phyloP scores from a whole-genome alignment of 2,888 invertebrate species.

The Pristionchus fissidentatus region DNA sequence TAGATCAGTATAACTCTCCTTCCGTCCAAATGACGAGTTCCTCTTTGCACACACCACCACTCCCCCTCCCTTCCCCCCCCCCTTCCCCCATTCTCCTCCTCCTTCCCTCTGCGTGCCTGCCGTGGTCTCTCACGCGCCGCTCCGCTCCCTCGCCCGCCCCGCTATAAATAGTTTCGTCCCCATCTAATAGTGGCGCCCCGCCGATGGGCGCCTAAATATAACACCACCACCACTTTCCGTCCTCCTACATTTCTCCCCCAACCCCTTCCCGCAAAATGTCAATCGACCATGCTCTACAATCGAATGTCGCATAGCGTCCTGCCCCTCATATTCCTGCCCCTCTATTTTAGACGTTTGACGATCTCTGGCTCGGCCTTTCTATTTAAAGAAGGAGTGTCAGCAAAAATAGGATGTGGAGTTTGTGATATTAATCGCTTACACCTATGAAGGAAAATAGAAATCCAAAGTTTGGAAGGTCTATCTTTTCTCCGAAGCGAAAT shows the following conservation, averaged over 20 bases:
- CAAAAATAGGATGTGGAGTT: too few species aligned
- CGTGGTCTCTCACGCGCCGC: neutral
- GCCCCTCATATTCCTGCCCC: neutral
- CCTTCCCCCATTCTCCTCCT: neutral
- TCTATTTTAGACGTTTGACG: neutral
- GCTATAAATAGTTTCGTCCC: slow-evolving; percentile 35
- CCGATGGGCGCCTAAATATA: slow-evolving; percentile 16
- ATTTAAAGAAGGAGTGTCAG: too few species aligned
- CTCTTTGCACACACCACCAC: neutral
- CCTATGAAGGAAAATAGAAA: too few species aligned
- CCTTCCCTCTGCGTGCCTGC: too few species aligned
- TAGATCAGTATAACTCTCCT: neutral
- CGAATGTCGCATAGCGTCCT: too few species aligned
- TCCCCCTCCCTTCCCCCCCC: neutral
- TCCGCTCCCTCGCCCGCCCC: neutral
- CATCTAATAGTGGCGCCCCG: neutral
- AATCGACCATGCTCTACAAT: too few species aligned
- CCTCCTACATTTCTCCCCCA: neutral
- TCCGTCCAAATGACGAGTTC: slow-evolving; percentile 14
- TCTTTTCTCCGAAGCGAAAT: too few species aligned
- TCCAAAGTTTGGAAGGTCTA: too few species aligned
- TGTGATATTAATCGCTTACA: too few species aligned
- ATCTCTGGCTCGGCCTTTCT: neutral
- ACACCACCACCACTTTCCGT: neutral
- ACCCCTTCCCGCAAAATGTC: neutral